Percentiles rank a stretch among this genome's conserved stretches.
phyloP scores from a whole-genome alignment of 1,140 invertebrate species.

The Aphelinus atriplicis region DNA sequence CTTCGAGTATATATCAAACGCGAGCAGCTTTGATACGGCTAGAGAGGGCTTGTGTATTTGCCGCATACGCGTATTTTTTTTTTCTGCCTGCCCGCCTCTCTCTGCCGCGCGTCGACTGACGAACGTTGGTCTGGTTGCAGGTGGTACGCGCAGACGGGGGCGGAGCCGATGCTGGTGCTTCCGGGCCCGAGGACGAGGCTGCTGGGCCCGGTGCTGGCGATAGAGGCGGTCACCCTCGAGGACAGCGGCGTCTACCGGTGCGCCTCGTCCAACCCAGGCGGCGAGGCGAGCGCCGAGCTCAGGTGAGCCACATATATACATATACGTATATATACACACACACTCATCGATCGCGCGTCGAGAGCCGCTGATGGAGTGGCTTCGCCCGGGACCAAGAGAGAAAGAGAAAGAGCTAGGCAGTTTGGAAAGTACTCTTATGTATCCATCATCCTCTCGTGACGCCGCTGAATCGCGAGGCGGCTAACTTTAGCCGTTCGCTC shows the following conservation, averaged over 20 bases:
- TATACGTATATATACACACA: no score
- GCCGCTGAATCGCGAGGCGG: not conserved
- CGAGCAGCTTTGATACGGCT: not conserved
- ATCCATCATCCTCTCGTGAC: slow-evolving; percentile 6
- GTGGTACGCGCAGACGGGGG: slow-evolving; percentile 75
- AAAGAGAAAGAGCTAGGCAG: not conserved
- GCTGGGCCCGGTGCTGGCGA: slow-evolving; percentile 75
- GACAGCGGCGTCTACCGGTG: slow-evolving; percentile 79
- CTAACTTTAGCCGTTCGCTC: no score
- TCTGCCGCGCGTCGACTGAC: not conserved
- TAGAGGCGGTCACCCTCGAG: slow-evolving; percentile 77
- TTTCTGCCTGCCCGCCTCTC: no score
- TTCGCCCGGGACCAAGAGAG: not conserved
- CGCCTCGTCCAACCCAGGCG: slow-evolving; percentile 75
- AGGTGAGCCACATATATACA: slow-evolving; percentile 46
- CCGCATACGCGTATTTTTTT: no score
- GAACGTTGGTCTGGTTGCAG: slow-evolving; percentile 59
- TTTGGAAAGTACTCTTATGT: not conserved
- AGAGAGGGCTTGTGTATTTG: no score
- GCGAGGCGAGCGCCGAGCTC: slow-evolving; percentile 76
- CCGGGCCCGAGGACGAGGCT: slow-evolving; percentile 74
- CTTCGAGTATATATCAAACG: no score
- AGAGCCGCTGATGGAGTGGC: slow-evolving; percentile 1
- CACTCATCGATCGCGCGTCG: not conserved
- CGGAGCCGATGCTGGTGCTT: slow-evolving; percentile 71